Percentiles rank a stretch among this genome's conserved stretches.
Evolutionary conservation across 2,113 vertebrate genomes (phyloP).

Genomic region (Lophochroa leadbeateri): DNA sequence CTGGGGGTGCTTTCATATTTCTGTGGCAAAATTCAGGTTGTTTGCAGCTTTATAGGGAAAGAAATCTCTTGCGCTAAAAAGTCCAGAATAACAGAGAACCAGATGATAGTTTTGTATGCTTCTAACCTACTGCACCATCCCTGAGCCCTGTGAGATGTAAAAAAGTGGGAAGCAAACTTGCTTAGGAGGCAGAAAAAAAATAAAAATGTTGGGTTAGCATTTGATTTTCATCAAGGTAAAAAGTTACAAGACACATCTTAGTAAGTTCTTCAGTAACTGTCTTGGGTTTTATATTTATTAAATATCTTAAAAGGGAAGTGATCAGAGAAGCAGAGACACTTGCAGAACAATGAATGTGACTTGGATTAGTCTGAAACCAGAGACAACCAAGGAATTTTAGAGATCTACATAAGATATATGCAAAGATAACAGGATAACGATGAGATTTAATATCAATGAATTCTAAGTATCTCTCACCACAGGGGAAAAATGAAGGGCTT

Average conservation of each 20-base stretch:
- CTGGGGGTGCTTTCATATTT: background rate
- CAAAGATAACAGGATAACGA: background rate
- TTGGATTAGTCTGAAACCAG: background rate
- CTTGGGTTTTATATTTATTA: background rate
- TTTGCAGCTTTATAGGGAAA: background rate
- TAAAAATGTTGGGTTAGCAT: background rate
- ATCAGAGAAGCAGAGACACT: background rate
- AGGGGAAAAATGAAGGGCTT: background rate
- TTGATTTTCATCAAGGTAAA: background rate
- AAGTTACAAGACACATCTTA: background rate
- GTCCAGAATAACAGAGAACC: background rate
- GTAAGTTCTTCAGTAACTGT: background rate
- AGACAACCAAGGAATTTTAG: background rate
- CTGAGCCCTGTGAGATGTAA: background rate
- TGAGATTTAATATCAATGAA: background rate
- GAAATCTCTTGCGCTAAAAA: background rate
- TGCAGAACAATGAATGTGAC: background rate
- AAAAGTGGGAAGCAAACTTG: background rate
- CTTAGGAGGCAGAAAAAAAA: background rate
- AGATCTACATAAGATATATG: background rate
- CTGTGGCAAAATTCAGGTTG: background rate
- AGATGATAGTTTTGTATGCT: background rate
- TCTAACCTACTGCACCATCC: background rate
- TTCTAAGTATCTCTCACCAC: background rate
- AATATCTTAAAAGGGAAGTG: background rate